phyloP scores from a whole-genome alignment of 92 coral and sea anemone genomes.

The Palythoa heliodiscus region DNA sequence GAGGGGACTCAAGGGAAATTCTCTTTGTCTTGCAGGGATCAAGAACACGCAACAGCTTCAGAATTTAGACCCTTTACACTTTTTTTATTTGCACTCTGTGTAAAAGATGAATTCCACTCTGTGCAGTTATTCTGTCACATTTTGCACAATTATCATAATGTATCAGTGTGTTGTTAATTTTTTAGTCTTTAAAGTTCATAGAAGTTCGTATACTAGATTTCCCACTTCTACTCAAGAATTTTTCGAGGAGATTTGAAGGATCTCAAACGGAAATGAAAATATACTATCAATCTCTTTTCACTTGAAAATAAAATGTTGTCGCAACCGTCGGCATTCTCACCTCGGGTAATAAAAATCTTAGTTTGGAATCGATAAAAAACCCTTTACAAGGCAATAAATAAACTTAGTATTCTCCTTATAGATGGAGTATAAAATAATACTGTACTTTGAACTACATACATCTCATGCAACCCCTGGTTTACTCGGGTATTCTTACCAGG shows the following conservation, averaged over 20 bases:
- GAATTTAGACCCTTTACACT: not conserved
- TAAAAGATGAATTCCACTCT: not conserved
- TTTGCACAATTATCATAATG: not conserved
- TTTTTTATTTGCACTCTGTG: not conserved
- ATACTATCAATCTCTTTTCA: no score
- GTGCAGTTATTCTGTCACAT: not conserved
- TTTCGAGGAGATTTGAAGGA: no score
- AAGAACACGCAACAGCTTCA: not conserved
- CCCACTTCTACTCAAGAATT: not conserved
- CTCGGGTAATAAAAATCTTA: not conserved
- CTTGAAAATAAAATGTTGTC: no score
- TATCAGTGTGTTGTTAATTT: not conserved
- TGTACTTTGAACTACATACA: no score
- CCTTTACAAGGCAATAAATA: slow-evolving; percentile 12
- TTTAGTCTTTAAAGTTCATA: not conserved
- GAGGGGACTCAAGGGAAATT: no score
- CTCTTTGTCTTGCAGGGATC: not conserved
- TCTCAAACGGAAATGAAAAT: no score
- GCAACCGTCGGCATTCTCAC: no score
- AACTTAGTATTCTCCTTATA: not conserved
- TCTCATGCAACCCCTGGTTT: no score
- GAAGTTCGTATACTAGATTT: not conserved
- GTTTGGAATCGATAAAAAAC: not conserved
- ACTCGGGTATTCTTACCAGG: no score
- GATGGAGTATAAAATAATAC: not conserved